A percentile compares a stretch with the other conserved stretches of the same genome.
These are phyloP conservation scores for Trinectes maculatus DNA, from an alignment of 2,113 vertebrate species.

Conservation along the genomic window DNA sequence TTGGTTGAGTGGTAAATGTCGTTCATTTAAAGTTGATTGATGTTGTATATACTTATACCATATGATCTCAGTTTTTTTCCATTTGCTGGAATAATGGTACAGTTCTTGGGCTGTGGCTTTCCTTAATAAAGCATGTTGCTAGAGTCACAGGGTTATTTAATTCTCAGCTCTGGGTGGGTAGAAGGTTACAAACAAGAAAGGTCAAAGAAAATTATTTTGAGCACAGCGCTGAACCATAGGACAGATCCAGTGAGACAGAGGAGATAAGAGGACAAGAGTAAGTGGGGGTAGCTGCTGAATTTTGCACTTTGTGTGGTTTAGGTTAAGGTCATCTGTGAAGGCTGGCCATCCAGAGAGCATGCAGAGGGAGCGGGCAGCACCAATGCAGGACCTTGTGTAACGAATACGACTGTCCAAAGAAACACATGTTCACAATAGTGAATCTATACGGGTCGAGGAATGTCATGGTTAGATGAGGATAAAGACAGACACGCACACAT, in stretches of 20 bases:
- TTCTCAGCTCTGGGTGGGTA: slow-evolving; percentile 7
- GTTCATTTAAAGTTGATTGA: slow-evolving; percentile 47
- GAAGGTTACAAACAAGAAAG: slow-evolving; percentile 56
- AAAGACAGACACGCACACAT: slow-evolving; percentile 6
- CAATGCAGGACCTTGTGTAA: slow-evolving; percentile 28
- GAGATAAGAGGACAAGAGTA: slow-evolving; percentile 25
- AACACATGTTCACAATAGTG: slow-evolving; percentile 27
- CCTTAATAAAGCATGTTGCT: slow-evolving; percentile 35
- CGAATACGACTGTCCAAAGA: slow-evolving; percentile 17
- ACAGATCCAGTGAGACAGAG: slow-evolving; percentile 11
- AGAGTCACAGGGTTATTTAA: slow-evolving; percentile 41
- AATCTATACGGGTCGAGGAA: slow-evolving; percentile 26
- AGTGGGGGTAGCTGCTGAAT: not conserved
- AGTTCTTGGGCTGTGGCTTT: slow-evolving; percentile 15
- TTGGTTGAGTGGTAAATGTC: slow-evolving; percentile 10
- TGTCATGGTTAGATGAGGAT: slow-evolving; percentile 36
- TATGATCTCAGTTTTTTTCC: slow-evolving; percentile 32
- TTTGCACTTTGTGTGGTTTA: slow-evolving; percentile 3
- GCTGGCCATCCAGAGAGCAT: slow-evolving; percentile 4
- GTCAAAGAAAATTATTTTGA: slow-evolving; percentile 45
- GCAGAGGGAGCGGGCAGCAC: slow-evolving; percentile 17
- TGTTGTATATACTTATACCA: slow-evolving; percentile 30
- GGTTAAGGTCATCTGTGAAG: slow-evolving; percentile 35
- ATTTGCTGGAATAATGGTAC: slow-evolving; percentile 29
- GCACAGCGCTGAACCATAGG: slow-evolving; percentile 25